A percentile compares a stretch with the other conserved stretches of the same genome.
Conservation (phyloP, 2,797 vertebrate species). For the Phoxinus dragarum region DNA sequence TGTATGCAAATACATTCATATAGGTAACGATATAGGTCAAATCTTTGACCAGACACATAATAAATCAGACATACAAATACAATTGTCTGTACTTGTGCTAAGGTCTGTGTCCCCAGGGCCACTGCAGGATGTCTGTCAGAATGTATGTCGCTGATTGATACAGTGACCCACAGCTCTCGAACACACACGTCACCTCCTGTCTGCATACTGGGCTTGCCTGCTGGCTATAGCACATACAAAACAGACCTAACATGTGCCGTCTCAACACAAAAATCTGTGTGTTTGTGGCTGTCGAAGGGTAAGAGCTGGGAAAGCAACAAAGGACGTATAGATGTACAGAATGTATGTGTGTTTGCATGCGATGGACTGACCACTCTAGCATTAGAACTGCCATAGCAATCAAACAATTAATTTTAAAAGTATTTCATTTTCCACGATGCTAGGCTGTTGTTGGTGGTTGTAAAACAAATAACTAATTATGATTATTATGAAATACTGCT, state of each 20-base stretch:
- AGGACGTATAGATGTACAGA: background rate
- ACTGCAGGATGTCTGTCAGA: constrained; percentile 86
- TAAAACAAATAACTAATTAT: background rate
- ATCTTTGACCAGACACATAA: background rate
- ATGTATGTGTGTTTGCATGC: background rate
- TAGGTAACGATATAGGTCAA: background rate
- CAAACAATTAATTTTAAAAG: background rate
- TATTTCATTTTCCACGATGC: background rate
- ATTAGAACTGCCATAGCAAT: background rate
- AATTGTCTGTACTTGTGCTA: constrained; percentile 74
- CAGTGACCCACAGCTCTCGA: constrained; percentile 76
- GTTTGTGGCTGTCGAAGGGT: background rate
- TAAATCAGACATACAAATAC: background rate
- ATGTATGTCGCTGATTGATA: constrained; percentile 90
- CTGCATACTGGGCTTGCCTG: constrained; percentile 25
- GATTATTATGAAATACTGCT: too few species aligned
- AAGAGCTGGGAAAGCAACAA: background rate
- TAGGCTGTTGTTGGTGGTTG: background rate
- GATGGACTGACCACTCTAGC: background rate
- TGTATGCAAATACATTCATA: background rate
- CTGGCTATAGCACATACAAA: constrained; percentile 31
- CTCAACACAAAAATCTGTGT: background rate
- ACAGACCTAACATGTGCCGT: background rate
- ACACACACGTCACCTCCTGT: constrained; percentile 26
- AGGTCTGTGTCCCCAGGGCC: constrained; percentile 86